Evolutionary conservation across 2,888 invertebrate species (phyloP), one percentile per base, ranked within the genome.

Genomic region (Clostera curtula): DNA sequence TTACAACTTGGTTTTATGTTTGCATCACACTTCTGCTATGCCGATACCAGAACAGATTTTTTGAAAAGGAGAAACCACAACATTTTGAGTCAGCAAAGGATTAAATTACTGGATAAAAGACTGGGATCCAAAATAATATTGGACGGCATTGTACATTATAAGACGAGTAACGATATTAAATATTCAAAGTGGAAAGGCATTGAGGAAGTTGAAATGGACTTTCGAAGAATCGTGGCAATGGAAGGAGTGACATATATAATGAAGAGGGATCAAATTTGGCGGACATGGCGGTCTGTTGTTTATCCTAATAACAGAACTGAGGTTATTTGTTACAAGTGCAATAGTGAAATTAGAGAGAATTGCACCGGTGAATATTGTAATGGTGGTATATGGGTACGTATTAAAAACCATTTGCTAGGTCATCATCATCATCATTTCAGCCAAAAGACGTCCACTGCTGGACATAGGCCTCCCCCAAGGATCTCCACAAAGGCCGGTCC

Each of bases 311-410:
- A 40, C 14, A 42, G 30, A 2, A 32, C 40, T 5, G 47, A 40
- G 5, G 32, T 67, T 1, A 31, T 71, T 22, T 56, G 45, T 29
- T 76, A 74, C 28, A 63, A 42, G 39, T 71, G 66, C 24, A 50
- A 63, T 26, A 57, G 55, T 40, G 32, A 42, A 12, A 15, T 53
- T 1, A 33, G 34, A 12, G n/a, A 9, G 0, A 55, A 55, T 10
- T 48, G 48, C 27, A 52, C n/a, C n/a, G n/a, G n/a, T n/a, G n/a
- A 47, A 2, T 42, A 36, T n/a, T 61, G 56, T 26, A 39, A 23
- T 16, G 49, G 55, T 18, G 70, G 73, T 3, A 53, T 46, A 41
- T 76, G 76, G 76, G 76, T 75, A 39, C 49, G 57, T 36, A 15
- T 8, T 13, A n/a, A n/a, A n/a, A n/a, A n/a, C n/a, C n/a, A n/a